Evolutionary conservation across 2,113 vertebrate species (phyloP).

Genomic region (Australoheros scitulus): DNA sequence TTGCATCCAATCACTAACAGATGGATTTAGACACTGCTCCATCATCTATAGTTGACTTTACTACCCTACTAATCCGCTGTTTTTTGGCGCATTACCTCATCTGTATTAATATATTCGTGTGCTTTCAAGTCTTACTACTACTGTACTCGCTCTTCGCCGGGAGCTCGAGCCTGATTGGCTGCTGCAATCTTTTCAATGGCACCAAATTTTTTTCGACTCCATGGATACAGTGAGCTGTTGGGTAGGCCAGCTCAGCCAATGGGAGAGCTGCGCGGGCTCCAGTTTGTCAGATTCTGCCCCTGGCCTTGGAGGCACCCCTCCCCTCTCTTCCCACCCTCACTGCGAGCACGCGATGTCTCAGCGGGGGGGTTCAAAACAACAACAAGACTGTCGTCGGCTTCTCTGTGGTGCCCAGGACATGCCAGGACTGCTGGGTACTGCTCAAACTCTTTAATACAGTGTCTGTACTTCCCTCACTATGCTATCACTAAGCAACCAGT

Average conservation of each 20-base stretch:
- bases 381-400: slow-evolving; percentile 64
- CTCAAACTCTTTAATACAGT: slow-evolving; percentile 30
- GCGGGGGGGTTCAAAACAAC: slow-evolving; percentile 76
- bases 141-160: slow-evolving; percentile 63
- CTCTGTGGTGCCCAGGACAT: slow-evolving; percentile 52
- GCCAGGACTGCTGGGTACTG: slow-evolving; percentile 45
- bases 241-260: slow-evolving; percentile 78
- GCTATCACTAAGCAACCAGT: slow-evolving; percentile 37
- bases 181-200: slow-evolving; percentile 76
- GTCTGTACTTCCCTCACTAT: slow-evolving; percentile 7
- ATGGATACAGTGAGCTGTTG: slow-evolving; percentile 82
- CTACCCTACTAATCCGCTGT: slow-evolving; percentile 64
- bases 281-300: slow-evolving; percentile 73
- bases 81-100: slow-evolving; percentile 83
- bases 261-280: slow-evolving; percentile 66
- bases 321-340: slow-evolving; percentile 25
- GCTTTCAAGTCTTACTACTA: slow-evolving; percentile 78
- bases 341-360: slow-evolving; percentile 74
- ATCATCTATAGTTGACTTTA: slow-evolving; percentile 51
- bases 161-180: slow-evolving; percentile 71
- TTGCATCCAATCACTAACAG: slow-evolving; percentile 22
- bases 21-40: slow-evolving; percentile 59
- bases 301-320: slow-evolving; percentile 67
- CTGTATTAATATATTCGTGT: slow-evolving; percentile 81
- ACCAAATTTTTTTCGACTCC: slow-evolving; percentile 79